Base-by-base conservation (phyloP, 2,113 vertebrate species). In the Pomatorhinus ruficollis region DNA sequence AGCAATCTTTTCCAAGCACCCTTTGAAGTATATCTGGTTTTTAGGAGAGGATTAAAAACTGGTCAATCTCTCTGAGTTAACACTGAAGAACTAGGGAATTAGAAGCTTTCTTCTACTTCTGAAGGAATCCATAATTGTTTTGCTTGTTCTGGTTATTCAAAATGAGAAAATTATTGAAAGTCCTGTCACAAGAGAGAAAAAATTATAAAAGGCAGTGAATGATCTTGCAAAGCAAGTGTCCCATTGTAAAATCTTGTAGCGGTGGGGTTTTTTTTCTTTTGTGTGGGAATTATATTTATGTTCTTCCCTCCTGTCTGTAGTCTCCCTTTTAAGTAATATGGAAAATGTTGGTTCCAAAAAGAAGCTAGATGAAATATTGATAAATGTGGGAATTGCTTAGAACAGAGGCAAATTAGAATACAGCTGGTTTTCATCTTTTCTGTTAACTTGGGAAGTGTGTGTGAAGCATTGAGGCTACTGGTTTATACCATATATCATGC, bases 341-440 rank as follows among this genome's bases (percentile, higher is more conserved):
- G 82, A 94, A 96, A 94, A 78, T 60, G 28, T 23, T 88, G 47
- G n/a, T 94, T 92, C 93, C 85, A 94, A 92, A 95, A 84, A 85
- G 89, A 54, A 70, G 40, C 82, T 92, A 75, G 50, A 93, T 92
- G 90, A 96, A 96, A 78, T 95, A 94, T 80, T 96, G 96, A 97
- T 96, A 86, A 94, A 94, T 96, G 96, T 96, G 96, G 88, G 93
- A 96, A 96, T 92, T 12, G 12, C 66, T 93, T 77, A 80, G 47
- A 96, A 83, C 79, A 93, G 78, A 93, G 63, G 75, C 79, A 87
- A 96, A 96, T 96, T 78, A 86, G 77, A 94, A 97, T 66, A 45
- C 96, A 97, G 91, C 72, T 97, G 96, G 6, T 94, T 93, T 97
- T 93, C 65, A 92, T 97, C 85, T 94, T 69, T 89, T 71, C 63